phyloP scores from a whole-genome alignment of 2,113 vertebrate species.

The Gallinago jamesoni region DNA sequence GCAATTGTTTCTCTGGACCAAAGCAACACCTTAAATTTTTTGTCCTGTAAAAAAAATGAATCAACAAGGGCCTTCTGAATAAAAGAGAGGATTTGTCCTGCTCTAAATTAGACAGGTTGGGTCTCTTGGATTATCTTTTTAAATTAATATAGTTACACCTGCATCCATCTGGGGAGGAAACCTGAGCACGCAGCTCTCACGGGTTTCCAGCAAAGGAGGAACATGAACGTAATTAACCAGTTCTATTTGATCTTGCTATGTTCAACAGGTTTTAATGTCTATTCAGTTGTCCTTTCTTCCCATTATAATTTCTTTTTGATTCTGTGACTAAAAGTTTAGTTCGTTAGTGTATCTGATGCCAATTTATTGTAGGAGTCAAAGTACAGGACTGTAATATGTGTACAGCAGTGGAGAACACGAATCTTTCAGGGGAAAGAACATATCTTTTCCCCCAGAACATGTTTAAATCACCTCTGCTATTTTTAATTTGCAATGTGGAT shows the following conservation, averaged over 20 bases:
- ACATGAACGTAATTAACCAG: not conserved
- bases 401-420: not conserved
- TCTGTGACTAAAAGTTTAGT: not conserved
- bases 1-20: not conserved
- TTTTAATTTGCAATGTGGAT: not conserved
- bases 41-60: not conserved
- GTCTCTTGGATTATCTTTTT: not conserved
- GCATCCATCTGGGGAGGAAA: not conserved
- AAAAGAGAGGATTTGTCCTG: not conserved
- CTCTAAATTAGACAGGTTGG: not conserved
- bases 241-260: not conserved
- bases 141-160: not conserved
- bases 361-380: not conserved
- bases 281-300: not conserved
- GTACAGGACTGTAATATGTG: not conserved
- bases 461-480: not conserved
- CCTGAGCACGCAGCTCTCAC: not conserved
- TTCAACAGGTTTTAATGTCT: not conserved
- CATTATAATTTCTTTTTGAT: not conserved
- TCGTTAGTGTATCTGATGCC: not conserved
- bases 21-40: not conserved
- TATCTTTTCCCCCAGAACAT: not conserved
- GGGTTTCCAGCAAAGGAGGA: not conserved
- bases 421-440: not conserved
- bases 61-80: not conserved